Conservation (phyloP, 2,888 invertebrate genomes). For the Hemaris fuciformis region DNA sequence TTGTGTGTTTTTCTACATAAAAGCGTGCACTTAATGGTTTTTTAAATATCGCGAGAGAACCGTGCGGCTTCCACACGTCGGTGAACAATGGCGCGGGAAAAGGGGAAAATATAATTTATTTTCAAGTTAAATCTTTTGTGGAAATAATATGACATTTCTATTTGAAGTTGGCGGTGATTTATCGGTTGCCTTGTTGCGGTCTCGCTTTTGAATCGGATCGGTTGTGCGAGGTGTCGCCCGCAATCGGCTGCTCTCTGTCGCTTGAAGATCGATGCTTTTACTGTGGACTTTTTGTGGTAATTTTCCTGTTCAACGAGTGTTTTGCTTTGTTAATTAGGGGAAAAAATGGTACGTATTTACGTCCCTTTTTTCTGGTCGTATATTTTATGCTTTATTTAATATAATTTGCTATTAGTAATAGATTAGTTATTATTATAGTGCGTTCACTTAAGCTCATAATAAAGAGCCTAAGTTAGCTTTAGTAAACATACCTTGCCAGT, state of each 20-base stretch:
- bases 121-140: constrained; percentile 83
- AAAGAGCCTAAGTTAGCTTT: too few relatives aligned
- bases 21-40: constrained; percentile 79
- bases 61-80: constrained; percentile 75
- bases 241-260: constrained; percentile 48
- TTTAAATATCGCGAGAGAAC: constrained; percentile 75
- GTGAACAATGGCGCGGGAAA: constrained; percentile 71
- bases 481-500: too few relatives aligned
- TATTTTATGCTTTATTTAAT: not conserved
- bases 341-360: too few relatives aligned
- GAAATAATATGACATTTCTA: constrained; percentile 83
- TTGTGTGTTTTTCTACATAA: constrained; percentile 40
- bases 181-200: constrained; percentile 72
- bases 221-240: constrained; percentile 54
- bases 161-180: constrained; percentile 81
- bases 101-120: constrained; percentile 81
- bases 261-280: constrained; percentile 45
- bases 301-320: not conserved
- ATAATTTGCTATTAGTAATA: not conserved
- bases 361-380: not conserved
- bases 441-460: not conserved
- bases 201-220: constrained; percentile 46
- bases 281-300: constrained; percentile 13
- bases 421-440: not conserved
- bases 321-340: not conserved